Evolutionary conservation across 2,113 vertebrate species (phyloP).

Genomic region (Labeo catla): DNA sequence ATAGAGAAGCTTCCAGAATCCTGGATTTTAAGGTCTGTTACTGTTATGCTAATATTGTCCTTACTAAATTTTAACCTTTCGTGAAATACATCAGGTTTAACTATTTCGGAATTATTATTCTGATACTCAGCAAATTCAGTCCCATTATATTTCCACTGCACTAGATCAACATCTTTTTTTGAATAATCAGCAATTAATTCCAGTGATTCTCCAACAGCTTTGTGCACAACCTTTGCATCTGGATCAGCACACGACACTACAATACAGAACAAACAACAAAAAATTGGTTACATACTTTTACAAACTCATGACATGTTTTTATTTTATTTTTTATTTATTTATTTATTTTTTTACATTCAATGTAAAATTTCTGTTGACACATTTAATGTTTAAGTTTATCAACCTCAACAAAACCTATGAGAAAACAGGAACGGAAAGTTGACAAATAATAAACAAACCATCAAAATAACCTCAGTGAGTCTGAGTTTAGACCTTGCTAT

Average conservation of each 20-base stretch:
- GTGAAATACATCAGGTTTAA: accelerated
- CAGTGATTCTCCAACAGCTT: conserved; percentile 58
- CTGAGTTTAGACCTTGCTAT: not conserved
- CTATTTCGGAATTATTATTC: accelerated
- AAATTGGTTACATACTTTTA: not conserved
- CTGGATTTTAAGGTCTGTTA: conserved; percentile 39
- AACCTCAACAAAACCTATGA: not conserved
- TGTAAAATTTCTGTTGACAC: too few relatives aligned
- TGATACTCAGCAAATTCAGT: accelerated
- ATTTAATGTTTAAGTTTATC: not conserved
- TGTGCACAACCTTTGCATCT: not conserved
- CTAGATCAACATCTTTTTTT: accelerated
- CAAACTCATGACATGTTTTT: not conserved
- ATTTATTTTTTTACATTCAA: not conserved
- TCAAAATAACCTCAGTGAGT: not conserved
- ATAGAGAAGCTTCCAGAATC: conserved; percentile 59
- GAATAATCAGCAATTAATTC: conserved; percentile 28
- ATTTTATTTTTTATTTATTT: too few relatives aligned
- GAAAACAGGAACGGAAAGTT: not conserved
- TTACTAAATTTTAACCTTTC: not conserved
- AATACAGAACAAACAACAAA: conserved; percentile 15
- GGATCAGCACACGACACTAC: conserved; percentile 55
- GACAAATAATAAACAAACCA: not conserved
- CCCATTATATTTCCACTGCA: not conserved
- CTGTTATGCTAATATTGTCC: conserved; percentile 46